These are phyloP conservation scores for Natator depressus DNA, from an alignment of 2,113 vertebrate genomes.

Conservation along the genomic window DNA sequence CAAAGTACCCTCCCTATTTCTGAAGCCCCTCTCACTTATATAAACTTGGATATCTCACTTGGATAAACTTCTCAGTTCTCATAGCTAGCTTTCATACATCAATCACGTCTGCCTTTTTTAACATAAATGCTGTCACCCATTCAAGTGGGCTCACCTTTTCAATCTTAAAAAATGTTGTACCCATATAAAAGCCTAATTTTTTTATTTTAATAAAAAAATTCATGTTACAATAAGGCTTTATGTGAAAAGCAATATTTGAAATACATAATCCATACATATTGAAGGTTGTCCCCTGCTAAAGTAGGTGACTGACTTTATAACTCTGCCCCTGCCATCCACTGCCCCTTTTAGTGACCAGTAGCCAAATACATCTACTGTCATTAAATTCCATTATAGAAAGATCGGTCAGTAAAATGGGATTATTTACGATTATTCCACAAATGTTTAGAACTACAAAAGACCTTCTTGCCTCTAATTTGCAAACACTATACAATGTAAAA, in stretches of 20 bases:
- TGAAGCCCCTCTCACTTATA: neutral
- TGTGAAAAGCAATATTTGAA: conserved; percentile 41
- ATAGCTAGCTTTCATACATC: conserved; percentile 21
- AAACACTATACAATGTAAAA: neutral
- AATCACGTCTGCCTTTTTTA: conserved; percentile 27
- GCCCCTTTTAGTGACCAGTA: conserved; percentile 13
- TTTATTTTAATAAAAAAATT: conserved; percentile 54
- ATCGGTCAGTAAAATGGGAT: neutral
- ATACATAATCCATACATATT: conserved; percentile 41
- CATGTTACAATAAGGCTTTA: conserved; percentile 41
- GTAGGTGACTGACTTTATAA: conserved; percentile 4
- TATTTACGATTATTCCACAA: neutral
- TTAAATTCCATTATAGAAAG: neutral
- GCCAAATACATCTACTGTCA: neutral
- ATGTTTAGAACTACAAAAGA: neutral
- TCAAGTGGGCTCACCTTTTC: conserved; percentile 14
- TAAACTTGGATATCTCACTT: neutral
- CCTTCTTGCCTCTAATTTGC: neutral
- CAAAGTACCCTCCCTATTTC: neutral
- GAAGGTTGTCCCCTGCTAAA: conserved; percentile 35
- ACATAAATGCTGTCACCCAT: conserved; percentile 27
- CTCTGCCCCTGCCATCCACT: neutral
- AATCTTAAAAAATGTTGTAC: conserved; percentile 32
- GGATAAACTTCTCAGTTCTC: conserved; percentile 20
- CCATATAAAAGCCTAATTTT: conserved; percentile 39